These are phyloP conservation scores for Gallinago nigripennis DNA, from an alignment of 2,797 vertebrate genomes.

Conservation along the genomic window DNA sequence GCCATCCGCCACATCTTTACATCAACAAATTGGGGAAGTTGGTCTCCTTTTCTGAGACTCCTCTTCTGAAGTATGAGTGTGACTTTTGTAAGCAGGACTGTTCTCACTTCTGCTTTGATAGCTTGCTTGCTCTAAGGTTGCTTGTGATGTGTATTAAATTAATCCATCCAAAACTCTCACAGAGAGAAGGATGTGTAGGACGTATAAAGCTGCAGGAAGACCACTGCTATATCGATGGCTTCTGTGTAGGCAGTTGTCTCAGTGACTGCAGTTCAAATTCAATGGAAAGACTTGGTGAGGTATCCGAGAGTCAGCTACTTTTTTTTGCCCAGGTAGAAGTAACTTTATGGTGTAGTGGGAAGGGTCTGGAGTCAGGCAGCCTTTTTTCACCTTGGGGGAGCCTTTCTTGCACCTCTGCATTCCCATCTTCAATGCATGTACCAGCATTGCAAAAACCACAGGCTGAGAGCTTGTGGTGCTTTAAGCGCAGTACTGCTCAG, in stretches of 20 bases:
- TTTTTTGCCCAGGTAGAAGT: background rate
- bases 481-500: background rate
- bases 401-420: background rate
- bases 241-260: background rate
- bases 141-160: background rate
- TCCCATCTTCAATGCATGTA: fast-evolving
- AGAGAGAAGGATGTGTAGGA: background rate
- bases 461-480: background rate
- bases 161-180: background rate
- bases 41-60: background rate
- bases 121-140: background rate
- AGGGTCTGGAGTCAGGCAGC: background rate
- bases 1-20: background rate
- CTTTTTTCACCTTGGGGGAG: background rate
- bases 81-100: background rate
- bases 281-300: background rate
- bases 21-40: background rate
- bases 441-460: fast-evolving
- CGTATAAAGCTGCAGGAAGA: background rate
- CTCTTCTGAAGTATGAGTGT: fast-evolving
- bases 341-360: background rate
- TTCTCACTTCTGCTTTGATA: background rate
- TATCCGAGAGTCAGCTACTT: background rate
- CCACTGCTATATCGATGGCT: background rate
- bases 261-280: background rate